Percentiles rank a stretch among this genome's conserved stretches.
Conservation (phyloP, 1,140 invertebrate species). For the Probaryconus sp. region DNA sequence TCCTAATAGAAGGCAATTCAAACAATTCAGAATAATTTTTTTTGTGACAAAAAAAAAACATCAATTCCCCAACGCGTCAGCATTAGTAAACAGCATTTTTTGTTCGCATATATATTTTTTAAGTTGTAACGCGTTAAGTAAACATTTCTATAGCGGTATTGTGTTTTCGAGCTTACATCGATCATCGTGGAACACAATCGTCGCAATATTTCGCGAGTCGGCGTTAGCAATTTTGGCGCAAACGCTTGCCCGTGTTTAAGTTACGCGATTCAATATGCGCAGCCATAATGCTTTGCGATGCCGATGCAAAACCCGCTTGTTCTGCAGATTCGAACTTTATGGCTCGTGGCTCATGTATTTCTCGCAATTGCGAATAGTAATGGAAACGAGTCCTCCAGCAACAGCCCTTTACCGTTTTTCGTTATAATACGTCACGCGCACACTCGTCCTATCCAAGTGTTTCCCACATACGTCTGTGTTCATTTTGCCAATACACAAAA, state of each 20-base stretch:
- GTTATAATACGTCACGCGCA: conserved; percentile 15
- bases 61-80: too few species aligned
- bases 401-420: conserved; percentile 9
- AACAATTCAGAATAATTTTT: too few species aligned
- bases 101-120: too few species aligned
- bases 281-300: conserved; percentile 25
- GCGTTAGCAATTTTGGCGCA: conserved; percentile 28
- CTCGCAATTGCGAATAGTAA: conserved; percentile 27
- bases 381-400: conserved; percentile 31
- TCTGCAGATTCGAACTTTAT: conserved; percentile 43
- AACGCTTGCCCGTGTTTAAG: conserved; percentile 33
- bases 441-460: background rate
- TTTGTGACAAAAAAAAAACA: too few species aligned
- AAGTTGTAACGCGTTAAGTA: too few species aligned
- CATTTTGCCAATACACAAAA: conserved; percentile 1
- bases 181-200: conserved; percentile 18
- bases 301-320: conserved; percentile 31
- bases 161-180: conserved; percentile 13
- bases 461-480: background rate
- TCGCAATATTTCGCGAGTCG: conserved; percentile 18
- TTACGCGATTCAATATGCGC: conserved; percentile 45
- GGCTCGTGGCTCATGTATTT: conserved; percentile 30
- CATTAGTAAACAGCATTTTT: too few species aligned
- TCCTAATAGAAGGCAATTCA: too few species aligned
- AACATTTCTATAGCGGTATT: conserved; percentile 1